phyloP scores from a whole-genome alignment of 2,888 invertebrate genomes.

The Penaeus monodon region DNA sequence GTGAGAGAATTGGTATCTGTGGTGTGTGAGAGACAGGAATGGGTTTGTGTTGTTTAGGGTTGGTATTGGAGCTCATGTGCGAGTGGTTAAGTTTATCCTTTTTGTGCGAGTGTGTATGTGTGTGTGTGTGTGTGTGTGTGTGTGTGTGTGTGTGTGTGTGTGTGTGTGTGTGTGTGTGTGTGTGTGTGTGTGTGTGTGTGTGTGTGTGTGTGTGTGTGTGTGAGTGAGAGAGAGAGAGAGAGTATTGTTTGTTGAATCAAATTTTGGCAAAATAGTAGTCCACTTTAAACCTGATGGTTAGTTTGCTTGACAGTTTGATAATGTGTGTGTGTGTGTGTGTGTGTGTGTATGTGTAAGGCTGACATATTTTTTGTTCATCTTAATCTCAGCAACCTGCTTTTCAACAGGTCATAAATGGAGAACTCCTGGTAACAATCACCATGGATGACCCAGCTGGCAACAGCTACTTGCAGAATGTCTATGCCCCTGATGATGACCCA shows the following conservation, averaged over 20 bases:
- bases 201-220: too few relatives aligned
- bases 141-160: too few relatives aligned
- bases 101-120: too few relatives aligned
- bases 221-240: too few relatives aligned
- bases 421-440: slow-evolving; percentile 79
- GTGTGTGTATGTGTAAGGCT: neutral
- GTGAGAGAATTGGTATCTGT: slow-evolving; percentile 9
- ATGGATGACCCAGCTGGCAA: slow-evolving; percentile 98
- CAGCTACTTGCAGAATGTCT: slow-evolving; percentile 88
- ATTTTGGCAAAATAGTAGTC: too few relatives aligned
- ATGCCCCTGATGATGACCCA: slow-evolving; percentile 77
- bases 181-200: too few relatives aligned
- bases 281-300: too few relatives aligned
- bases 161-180: too few relatives aligned
- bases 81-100: neutral
- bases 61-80: too few relatives aligned
- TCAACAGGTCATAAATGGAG: slow-evolving; percentile 76
- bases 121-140: too few relatives aligned
- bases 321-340: neutral
- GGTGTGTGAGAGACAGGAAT: neutral
- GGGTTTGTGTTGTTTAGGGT: neutral
- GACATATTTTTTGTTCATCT: neutral
- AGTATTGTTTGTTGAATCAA: too few relatives aligned
- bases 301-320: too few relatives aligned
- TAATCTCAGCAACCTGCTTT: neutral